Evolutionary conservation across 2,113 vertebrate species (phyloP).

Genomic region (Amblyornis subalaris): DNA sequence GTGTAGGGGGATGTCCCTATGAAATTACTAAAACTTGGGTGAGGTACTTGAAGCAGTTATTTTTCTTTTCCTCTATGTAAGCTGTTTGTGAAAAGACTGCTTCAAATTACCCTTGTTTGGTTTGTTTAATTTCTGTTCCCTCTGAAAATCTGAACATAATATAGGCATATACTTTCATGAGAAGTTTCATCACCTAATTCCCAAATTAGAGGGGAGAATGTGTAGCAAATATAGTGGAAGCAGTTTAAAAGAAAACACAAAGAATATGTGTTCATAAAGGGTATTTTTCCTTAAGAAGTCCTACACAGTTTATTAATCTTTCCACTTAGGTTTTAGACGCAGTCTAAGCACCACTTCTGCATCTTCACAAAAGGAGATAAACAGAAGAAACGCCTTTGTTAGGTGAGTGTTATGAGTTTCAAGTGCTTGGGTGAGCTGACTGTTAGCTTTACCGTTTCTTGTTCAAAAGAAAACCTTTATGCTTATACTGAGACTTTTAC

Average conservation of each 20-base stretch:
- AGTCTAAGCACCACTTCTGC: constrained; percentile 89
- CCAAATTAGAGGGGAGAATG: background rate
- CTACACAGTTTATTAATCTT: background rate
- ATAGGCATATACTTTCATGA: background rate
- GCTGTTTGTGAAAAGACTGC: background rate
- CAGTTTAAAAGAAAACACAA: background rate
- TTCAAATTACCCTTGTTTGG: background rate
- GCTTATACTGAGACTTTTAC: background rate
- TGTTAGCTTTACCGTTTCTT: background rate
- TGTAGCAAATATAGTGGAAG: background rate
- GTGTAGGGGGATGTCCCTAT: rapidly evolving
- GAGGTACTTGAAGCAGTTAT: background rate
- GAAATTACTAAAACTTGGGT: background rate
- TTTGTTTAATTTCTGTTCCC: background rate
- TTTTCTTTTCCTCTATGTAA: background rate
- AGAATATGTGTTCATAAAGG: background rate
- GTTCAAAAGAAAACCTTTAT: background rate
- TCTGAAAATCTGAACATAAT: background rate
- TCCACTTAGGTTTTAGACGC: constrained; percentile 76
- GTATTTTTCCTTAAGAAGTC: background rate
- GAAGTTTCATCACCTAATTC: background rate
- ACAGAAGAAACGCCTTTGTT: constrained; percentile 78
- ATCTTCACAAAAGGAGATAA: constrained; percentile 82
- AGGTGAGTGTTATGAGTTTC: constrained; percentile 73
- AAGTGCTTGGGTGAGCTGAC: background rate